Percentiles rank a stretch among this genome's conserved stretches.
phyloP scores from a whole-genome alignment of 2,888 invertebrate genomes.

The Euclidia mi region DNA sequence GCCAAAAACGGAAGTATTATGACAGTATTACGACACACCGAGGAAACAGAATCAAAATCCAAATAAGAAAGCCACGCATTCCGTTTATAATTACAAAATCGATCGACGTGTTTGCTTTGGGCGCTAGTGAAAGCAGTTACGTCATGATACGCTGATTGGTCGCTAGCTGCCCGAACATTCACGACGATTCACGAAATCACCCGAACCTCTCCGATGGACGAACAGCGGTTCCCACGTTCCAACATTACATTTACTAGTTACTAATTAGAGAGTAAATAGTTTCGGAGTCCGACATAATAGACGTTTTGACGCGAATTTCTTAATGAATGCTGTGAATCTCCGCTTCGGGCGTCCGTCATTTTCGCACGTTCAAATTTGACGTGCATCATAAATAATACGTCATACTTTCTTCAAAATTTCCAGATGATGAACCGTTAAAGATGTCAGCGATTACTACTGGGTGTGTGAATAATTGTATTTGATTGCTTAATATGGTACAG shows the following conservation, averaged over 20 bases:
- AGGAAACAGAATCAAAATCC: slow-evolving; percentile 78
- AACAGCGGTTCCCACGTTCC: slow-evolving; percentile 52
- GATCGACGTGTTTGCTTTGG: slow-evolving; percentile 69
- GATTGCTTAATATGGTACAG: slow-evolving; percentile 22
- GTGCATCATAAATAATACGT: slow-evolving; percentile 24
- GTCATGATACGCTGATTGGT: slow-evolving; percentile 67
- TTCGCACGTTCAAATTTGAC: slow-evolving; percentile 28
- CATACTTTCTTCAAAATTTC: slow-evolving; percentile 41
- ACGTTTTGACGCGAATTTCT: slow-evolving; percentile 33
- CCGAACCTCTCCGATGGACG: slow-evolving; percentile 40
- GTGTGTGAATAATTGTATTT: slow-evolving; percentile 30
- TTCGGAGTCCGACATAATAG: slow-evolving; percentile 43
- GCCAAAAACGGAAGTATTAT: slow-evolving; percentile 78
- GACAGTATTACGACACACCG: slow-evolving; percentile 69
- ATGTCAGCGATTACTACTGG: slow-evolving; percentile 15
- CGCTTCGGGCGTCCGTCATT: slow-evolving; percentile 26
- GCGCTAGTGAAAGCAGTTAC: slow-evolving; percentile 83
- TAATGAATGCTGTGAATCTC: slow-evolving; percentile 37
- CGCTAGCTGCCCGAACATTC: slow-evolving; percentile 46
- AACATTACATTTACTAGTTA: slow-evolving; percentile 38
- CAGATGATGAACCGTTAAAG: slow-evolving; percentile 19
- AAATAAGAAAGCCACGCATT: slow-evolving; percentile 86
- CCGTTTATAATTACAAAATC: slow-evolving; percentile 83
- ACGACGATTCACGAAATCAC: slow-evolving; percentile 33
- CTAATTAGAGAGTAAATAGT: slow-evolving; percentile 48